Percentiles rank a stretch among this genome's conserved stretches.
phyloP scores from a whole-genome alignment of 2,113 vertebrate species.

The Misgurnus mizolepis region DNA sequence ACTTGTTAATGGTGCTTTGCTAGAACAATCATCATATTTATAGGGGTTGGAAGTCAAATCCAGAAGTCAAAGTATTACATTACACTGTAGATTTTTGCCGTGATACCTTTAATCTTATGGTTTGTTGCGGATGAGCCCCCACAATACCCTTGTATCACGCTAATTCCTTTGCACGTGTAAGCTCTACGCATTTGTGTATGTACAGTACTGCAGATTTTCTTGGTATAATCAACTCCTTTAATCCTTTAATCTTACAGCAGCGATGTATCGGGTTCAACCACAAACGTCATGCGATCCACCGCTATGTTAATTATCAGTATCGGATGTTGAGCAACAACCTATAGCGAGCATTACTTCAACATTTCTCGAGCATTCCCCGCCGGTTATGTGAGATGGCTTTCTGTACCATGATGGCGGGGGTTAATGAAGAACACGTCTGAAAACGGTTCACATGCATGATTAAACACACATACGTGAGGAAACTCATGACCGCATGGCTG shows the following conservation, averaged over 20 bases:
- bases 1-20: too few relatives aligned
- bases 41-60: too few relatives aligned
- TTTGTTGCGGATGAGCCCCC: too few relatives aligned
- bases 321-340: conserved; percentile 15
- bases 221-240: neutral
- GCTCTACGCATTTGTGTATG: neutral
- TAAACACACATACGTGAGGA: conserved; percentile 15
- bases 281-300: conserved; percentile 14
- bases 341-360: neutral
- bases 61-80: too few relatives aligned
- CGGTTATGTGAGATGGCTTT: neutral
- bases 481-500: neutral
- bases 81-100: too few relatives aligned
- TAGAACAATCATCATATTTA: too few relatives aligned
- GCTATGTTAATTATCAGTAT: conserved; percentile 16
- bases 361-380: neutral
- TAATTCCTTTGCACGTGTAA: neutral
- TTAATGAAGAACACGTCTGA: neutral
- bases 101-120: too few relatives aligned
- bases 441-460: conserved; percentile 19
- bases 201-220: neutral
- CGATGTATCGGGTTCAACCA: conserved; percentile 11
- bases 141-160: neutral
- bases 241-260: neutral
- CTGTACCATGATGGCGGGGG: neutral